Evolutionary conservation across 2,888 invertebrate species (phyloP).

Genomic region (Dorcus hopei): DNA sequence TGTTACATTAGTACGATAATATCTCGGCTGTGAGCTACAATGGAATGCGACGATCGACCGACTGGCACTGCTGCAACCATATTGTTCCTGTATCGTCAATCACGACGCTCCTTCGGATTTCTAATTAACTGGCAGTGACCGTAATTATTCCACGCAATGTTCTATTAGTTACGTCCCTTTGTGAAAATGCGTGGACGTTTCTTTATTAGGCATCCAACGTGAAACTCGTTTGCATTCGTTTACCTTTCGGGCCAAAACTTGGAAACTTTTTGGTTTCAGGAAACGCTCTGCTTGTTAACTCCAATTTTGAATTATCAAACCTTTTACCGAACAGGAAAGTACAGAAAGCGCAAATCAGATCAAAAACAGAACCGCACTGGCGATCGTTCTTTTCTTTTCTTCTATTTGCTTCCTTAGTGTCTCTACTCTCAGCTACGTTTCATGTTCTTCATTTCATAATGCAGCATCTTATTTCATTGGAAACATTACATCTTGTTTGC

Average conservation of each 20-base stretch:
- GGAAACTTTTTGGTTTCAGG: too few relatives aligned
- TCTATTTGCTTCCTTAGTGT: too few relatives aligned
- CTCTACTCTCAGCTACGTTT: neutral
- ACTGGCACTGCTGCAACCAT: slow-evolving; percentile 9
- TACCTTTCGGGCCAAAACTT: too few relatives aligned
- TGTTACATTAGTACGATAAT: slow-evolving; percentile 19
- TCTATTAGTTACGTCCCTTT: neutral
- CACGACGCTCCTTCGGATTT: slow-evolving; percentile 19
- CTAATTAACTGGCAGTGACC: slow-evolving; percentile 1
- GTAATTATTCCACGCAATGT: neutral
- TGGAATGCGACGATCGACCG: slow-evolving; percentile 17
- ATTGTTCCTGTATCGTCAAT: slow-evolving; percentile 18
- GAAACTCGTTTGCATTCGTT: too few relatives aligned
- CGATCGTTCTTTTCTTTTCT: too few relatives aligned
- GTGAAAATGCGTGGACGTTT: neutral
- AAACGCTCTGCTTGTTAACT: too few relatives aligned
- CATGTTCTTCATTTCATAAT: neutral
- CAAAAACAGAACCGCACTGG: too few relatives aligned
- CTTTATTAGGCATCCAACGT: neutral
- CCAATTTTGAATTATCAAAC: too few relatives aligned
- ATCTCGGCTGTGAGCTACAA: slow-evolving; percentile 15
- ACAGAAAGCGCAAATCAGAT: too few relatives aligned
- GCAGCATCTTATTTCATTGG: too few relatives aligned
- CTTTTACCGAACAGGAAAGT: too few relatives aligned
- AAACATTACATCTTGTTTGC: too few relatives aligned